Base-by-base conservation (phyloP, 2,888 invertebrate genomes). In the Acleris holmiana region DNA sequence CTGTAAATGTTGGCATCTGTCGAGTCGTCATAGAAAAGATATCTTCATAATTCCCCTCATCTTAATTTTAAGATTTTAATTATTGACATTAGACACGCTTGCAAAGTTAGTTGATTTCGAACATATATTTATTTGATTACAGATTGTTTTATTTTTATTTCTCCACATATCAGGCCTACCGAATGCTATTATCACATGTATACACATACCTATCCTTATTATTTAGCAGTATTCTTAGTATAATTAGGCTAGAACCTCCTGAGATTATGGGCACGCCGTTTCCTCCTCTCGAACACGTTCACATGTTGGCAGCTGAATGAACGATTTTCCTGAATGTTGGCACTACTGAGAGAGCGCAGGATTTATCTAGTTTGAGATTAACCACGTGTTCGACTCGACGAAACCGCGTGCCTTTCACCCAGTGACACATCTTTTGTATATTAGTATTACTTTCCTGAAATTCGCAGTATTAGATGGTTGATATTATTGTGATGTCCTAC, bases 401-500 rank as follows among this genome's bases (percentile, higher is more conserved):
- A 58, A 65, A 66, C 61, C 44, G 19, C 66, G 65, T 74, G 69
- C 76, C 73, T 69, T 72, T 79, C 76, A 77, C 79, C 79, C 79
- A 74, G 78, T 79, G 79, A 82, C 87, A 88, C 88, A 85, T 86
- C 88, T 85, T 90, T 89, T 91, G 90, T 80, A 89, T 88, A 89
- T 86, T 79, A 89, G 86, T 79, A 77, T 85, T 85, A 85, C 85
- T 80, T 84, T 79, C 83, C 80, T 74, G 72, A 82, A 82, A 79
- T 76, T 81, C 74, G 85, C 90, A 91, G 90, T 90, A 91, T 91
- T 90, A 90, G 85, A 84, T 80, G 84, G 83, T 88, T 88, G 85
- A 86, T 80, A 78, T 82, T 76, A 83, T 82, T 86, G 87, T 89
- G 87, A 89, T 85, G 83, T 84, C 73, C 76, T 73, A 72, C 68